Evolutionary conservation across 2,113 vertebrate genomes (phyloP), one percentile per base, ranked within the genome.

Genomic region (Daphoenositta chrysoptera): DNA sequence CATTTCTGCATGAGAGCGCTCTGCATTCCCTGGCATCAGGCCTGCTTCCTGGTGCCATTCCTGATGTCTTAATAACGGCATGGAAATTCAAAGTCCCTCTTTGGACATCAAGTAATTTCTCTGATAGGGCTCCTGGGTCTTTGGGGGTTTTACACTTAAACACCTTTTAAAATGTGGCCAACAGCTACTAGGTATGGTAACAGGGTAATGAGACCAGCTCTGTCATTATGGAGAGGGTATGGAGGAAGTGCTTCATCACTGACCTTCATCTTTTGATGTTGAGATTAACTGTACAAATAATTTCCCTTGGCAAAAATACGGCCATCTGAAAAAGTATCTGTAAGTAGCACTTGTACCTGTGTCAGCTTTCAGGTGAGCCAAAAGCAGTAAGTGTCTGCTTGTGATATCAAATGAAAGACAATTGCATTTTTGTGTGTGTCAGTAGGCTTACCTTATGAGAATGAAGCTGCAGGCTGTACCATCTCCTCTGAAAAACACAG

Each of bases 1-100:
- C 1, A 0, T 37, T 83, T 24, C 79, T 61, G 23, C 66, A 70
- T 58, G 15, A 92, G 23, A 63, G 50, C 0, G 0, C 35, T 51
- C 21, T 10, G 33, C 23, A 10, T 88, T 86, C 68, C 56, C 83
- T 90, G 80, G 71, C 80, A 86, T 13, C 15, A 20, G 56, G 58
- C 66, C 66, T 65, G 75, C 53, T 57, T 15, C 12, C 40, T 69
- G 53, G 51, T 66, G 61, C 58, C 0, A 0, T 22, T 92, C 66
- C 76, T 72, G 42, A 66, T 23, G 47, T 42, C 80, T 92, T 66
- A 45, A 83, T 85, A 84, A 79, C 4, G 31, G 40, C 45, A 61
- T 0, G 1, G 22, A 39, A 69, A 87, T 87, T 63, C 39, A 4
- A 37, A 86, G 35, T 77, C 71, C 33, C 42, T 50, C 72, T 93